phyloP scores from a whole-genome alignment of 2,113 vertebrate genomes.

The Opisthocomus hoazin region DNA sequence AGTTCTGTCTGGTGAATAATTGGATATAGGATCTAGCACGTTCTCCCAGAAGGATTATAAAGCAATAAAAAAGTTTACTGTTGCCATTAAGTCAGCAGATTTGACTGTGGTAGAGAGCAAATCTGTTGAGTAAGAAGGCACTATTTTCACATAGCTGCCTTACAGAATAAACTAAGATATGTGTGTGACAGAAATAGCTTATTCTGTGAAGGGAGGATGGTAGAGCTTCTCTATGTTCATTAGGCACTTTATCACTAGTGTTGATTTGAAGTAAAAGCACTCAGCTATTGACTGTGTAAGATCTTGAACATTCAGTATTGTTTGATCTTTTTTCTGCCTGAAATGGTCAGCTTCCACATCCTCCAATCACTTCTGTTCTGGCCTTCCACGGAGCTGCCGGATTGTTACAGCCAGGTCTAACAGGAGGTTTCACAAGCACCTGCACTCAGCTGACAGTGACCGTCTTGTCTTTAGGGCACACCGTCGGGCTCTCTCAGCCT shows the following conservation, averaged over 20 bases:
- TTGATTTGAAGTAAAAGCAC: neutral
- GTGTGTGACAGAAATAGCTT: neutral
- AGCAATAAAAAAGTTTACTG: neutral
- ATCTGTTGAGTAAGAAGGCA: neutral
- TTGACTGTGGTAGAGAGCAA: neutral
- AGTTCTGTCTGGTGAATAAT: neutral
- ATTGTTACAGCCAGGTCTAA: neutral
- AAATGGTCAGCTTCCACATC: neutral
- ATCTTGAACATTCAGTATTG: neutral
- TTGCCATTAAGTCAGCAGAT: neutral
- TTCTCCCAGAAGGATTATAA: neutral
- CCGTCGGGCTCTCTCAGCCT: fast-evolving
- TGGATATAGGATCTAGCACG: neutral
- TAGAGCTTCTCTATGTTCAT: neutral
- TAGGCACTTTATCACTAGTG: neutral
- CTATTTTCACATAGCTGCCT: neutral
- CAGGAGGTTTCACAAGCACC: neutral
- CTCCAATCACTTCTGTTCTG: neutral
- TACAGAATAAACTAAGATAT: neutral
- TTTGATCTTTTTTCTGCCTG: neutral
- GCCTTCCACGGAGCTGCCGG: neutral
- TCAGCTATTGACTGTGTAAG: neutral
- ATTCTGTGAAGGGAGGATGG: neutral
- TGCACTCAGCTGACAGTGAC: neutral
- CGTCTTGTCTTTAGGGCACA: neutral